Evolutionary conservation across 2,113 vertebrate species (phyloP), one percentile per base, ranked within the genome.

Genomic region (Haliaeetus leucogaster): DNA sequence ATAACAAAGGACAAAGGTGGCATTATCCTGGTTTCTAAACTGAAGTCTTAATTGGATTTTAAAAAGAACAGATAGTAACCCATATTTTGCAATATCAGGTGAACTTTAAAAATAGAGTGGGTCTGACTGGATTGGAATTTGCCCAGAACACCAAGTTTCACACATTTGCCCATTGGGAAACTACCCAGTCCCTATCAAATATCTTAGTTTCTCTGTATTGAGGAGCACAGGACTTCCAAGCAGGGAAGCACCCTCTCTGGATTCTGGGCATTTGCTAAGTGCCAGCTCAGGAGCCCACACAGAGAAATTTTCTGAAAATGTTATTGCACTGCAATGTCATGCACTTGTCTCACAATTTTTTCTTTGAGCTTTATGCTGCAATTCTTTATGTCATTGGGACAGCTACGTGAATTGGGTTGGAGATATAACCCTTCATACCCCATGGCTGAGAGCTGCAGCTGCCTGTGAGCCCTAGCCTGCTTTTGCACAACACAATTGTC

Each of bases 401-500:
- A 93, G 52, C 34, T 63, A 29, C 10, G 23, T 25, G 86, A 63
- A 55, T 3, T 40, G 66, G 10, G 13, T 71, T 76, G 45, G 23
- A 58, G 36, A 77, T 4, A 34, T 1, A 65, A 23, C 15, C 5
- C 38, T 58, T 48, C 2, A 1, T 62, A 74, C 6, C 11, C 42
- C 23, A 36, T 20, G 62, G 52, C 66, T 43, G 43, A 59, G 59
- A 23, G 17, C 38, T 92, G 55, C 17, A 59, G 56, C 36, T 67
- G 13, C 14, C 61, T 68, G 2, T 0, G 0, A 21, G 5, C 26
- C 25, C 47, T 47, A n/a, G 38, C 14, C 56, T 76, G 13, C 18
- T 56, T 90, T 86, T 52, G 42, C 58, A 85, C 23, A 68, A 40
- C 20, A 34, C 11, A 3, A 5, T 16, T 77, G 36, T 56, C 62